phyloP scores from a whole-genome alignment of 2,113 vertebrate genomes.

The Greenwoodochromis staneri region DNA sequence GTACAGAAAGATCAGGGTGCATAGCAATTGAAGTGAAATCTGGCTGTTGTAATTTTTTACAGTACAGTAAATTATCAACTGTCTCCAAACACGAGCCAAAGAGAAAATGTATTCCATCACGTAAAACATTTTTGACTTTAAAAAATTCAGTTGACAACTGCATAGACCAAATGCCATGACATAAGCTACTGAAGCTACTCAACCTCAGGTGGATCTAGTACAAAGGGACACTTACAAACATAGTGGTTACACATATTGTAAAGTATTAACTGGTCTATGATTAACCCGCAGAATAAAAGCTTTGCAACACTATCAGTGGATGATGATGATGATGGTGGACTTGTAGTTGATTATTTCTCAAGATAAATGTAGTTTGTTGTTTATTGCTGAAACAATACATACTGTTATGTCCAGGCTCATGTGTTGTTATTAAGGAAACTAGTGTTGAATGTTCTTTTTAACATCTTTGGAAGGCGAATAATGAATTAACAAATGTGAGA shows the following conservation, averaged over 20 bases:
- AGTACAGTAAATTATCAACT: constrained; percentile 17
- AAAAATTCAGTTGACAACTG: constrained; percentile 32
- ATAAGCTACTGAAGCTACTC: not conserved
- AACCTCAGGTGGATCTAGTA: constrained; percentile 2
- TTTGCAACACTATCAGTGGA: not conserved
- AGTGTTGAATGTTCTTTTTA: not conserved
- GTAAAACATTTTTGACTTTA: constrained; percentile 18
- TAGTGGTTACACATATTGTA: not conserved
- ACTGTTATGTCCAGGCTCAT: not conserved
- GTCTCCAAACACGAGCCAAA: not conserved
- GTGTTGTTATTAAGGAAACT: not conserved
- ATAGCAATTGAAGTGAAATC: constrained; percentile 55
- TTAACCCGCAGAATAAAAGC: not conserved
- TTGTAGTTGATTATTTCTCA: not conserved
- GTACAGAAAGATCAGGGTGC: constrained; percentile 62
- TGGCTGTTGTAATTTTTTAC: constrained; percentile 9
- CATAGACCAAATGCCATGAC: constrained; percentile 45
- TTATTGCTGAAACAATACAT: not conserved
- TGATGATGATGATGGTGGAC: not conserved
- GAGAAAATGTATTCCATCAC: not conserved
- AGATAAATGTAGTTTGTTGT: not conserved
- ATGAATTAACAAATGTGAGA: not conserved
- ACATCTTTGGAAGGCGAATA: not conserved
- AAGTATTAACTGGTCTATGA: not conserved
- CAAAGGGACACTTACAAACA: constrained; percentile 32